A percentile compares a stretch with the other conserved stretches of the same genome.
Conservation (phyloP, 2,797 vertebrate genomes). For the Zonotrichia albicollis region DNA sequence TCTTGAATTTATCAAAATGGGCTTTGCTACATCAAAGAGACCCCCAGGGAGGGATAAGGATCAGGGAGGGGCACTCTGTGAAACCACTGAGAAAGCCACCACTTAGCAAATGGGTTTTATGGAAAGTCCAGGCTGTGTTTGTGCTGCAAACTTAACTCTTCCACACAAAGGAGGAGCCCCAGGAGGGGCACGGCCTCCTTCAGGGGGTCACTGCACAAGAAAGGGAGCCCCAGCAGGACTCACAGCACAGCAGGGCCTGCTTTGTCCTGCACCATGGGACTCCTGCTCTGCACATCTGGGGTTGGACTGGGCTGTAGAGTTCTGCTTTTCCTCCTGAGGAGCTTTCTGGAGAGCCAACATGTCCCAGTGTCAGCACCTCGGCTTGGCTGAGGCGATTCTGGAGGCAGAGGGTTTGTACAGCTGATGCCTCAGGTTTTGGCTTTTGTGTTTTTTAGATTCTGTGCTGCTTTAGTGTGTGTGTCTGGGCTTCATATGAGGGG, state of each 20-base stretch:
- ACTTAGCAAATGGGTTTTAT: neutral
- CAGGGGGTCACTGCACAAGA: neutral
- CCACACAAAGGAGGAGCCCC: neutral
- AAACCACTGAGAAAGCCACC: neutral
- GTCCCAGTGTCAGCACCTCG: neutral
- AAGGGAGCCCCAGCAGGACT: neutral
- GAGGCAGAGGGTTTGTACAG: neutral
- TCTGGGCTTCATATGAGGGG: neutral
- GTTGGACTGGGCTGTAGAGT: neutral
- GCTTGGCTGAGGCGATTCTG: neutral
- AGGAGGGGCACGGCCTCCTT: neutral
- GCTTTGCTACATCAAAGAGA: neutral
- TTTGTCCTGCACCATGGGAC: slow-evolving; percentile 11
- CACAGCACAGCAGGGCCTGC: neutral
- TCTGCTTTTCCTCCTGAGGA: neutral
- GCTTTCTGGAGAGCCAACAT: neutral
- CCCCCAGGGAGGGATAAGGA: neutral
- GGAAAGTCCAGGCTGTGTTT: neutral
- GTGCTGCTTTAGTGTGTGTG: neutral
- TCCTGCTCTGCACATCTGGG: neutral
- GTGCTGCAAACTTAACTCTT: neutral
- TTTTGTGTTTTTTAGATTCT: neutral
- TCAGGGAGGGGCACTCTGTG: neutral
- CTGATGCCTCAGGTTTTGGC: neutral
- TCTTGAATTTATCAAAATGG: neutral